These are phyloP conservation scores for Trissolcus brochymenae DNA, from an alignment of 2,888 invertebrate species.

Conservation along the genomic window DNA sequence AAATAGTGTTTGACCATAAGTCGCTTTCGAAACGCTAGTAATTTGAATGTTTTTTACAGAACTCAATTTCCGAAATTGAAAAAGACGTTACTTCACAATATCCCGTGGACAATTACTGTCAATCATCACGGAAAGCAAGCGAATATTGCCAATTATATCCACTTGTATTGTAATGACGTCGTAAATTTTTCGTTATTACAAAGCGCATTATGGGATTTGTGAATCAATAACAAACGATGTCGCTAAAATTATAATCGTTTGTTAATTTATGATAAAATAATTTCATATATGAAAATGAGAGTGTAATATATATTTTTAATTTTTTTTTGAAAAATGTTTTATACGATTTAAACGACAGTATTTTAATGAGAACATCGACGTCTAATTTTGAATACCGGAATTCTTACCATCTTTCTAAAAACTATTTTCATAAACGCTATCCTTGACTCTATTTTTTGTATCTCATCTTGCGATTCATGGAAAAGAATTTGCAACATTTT, in stretches of 20 bases:
- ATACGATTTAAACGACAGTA: too few species aligned
- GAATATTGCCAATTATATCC: conserved; percentile 20
- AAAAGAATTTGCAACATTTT: conserved; percentile 19
- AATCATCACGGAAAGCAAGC: background rate
- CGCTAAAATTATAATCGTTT: too few species aligned
- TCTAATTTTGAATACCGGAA: too few species aligned
- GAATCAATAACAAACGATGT: too few species aligned
- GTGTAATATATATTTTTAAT: too few species aligned
- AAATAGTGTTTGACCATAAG: too few species aligned
- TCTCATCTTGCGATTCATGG: conserved; percentile 11
- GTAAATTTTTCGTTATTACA: conserved; percentile 10
- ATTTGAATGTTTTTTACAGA: background rate
- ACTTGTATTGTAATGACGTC: conserved; percentile 8
- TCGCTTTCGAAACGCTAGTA: background rate
- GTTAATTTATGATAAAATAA: too few species aligned
- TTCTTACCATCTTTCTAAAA: background rate
- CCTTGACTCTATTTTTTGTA: background rate
- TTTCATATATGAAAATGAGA: too few species aligned
- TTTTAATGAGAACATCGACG: too few species aligned
- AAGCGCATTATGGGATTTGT: background rate
- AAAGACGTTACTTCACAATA: too few species aligned
- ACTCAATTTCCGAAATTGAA: too few species aligned
- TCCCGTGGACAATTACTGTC: background rate
- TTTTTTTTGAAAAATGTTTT: too few species aligned
- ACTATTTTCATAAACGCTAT: background rate